Evolutionary conservation across 2,113 vertebrate species (phyloP).

Genomic region (Circaetus gallicus): DNA sequence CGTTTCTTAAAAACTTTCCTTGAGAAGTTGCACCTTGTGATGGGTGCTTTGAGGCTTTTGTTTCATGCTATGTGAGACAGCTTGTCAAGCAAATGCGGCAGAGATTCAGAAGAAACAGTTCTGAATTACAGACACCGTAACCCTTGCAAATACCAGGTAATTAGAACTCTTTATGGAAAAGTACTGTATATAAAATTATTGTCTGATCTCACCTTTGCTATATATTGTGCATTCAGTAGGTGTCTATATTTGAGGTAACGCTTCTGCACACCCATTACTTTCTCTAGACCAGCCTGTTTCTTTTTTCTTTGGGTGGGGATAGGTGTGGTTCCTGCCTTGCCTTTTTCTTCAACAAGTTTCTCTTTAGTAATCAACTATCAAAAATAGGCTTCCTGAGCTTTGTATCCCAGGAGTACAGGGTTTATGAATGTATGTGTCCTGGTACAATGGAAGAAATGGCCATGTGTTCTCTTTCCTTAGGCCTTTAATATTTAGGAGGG

Average conservation of each 20-base stretch:
- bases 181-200: background rate
- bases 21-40: background rate
- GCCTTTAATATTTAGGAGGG: conserved; percentile 13
- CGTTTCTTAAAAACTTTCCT: background rate
- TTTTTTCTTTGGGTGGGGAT: background rate
- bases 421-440: background rate
- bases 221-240: background rate
- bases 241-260: background rate
- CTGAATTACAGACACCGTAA: background rate
- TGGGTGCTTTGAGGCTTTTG: background rate
- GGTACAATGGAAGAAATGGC: background rate
- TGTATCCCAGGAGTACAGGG: background rate
- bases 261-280: background rate
- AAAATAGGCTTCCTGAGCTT: background rate
- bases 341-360: background rate
- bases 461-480: background rate
- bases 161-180: background rate
- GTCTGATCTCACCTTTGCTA: background rate
- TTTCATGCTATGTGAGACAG: background rate
- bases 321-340: background rate
- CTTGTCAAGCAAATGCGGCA: background rate
- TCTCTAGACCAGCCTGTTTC: background rate
- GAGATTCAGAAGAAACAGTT: background rate
- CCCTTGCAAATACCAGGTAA: background rate
- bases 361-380: background rate